Base-by-base conservation (phyloP, 2,888 invertebrate genomes). In the Drosophila atripex region DNA sequence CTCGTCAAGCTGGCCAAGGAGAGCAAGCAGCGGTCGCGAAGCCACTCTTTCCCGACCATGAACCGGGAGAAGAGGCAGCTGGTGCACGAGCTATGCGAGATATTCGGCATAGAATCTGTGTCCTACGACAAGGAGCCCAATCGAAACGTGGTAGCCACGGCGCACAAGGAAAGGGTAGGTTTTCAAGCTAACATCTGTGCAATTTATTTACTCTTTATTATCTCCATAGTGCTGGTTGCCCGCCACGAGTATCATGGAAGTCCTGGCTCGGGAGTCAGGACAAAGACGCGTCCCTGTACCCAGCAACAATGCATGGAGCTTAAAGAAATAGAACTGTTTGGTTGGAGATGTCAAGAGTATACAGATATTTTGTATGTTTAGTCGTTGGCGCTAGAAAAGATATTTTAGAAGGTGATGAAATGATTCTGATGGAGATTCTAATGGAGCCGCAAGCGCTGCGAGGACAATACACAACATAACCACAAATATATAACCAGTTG, bases 121-220 rank as follows among this genome's bases (percentile, higher is more conserved):
- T 97, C 98, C 21, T 98, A 98, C 90, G 99, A 99, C 92, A 95
- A 95, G 18, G 98, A 98, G 89, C 99, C 99, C 0, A 98, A 98
- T 90, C 93, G 98, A 72, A 99, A 98, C 92, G 96, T 99, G 14
- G 96, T 98, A n/a, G 97, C 97, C 23, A 97, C 97, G 14, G 97
- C 98, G 52, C 94, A 94, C 63, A 95, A 93, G 90, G 96, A 95
- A 78, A 95, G 94, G 93, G 96, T 95, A 88, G 89, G 83, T 73
- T n/a, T 7, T 52, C 43, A 28, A 3, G 9, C 1, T 0, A 0
- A 4, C 8, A 25, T 5, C 16, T 9, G 5, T 2, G 0, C 47
- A 16, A 23, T 7, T 30, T 16, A 35, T 6, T 46, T 1, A 47
- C 16, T 35, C 23, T 0, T 1, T 2, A 0, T 38, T 30, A 1